A percentile compares a stretch with the other conserved stretches of the same genome.
phyloP scores from a whole-genome alignment of 2,888 invertebrate species.

The Pyrochroa serraticornis region DNA sequence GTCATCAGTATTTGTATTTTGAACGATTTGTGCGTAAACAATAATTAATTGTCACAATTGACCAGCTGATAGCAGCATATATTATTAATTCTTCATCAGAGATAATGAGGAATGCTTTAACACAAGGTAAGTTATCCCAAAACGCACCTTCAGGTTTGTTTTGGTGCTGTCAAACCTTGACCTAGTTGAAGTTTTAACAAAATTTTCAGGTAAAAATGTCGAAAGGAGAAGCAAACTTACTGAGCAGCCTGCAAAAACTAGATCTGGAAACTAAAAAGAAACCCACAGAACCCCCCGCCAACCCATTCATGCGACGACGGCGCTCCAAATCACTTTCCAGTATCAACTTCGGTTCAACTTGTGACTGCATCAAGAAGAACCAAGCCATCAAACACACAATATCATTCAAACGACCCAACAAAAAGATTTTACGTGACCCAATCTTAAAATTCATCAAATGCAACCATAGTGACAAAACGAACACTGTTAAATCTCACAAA shows the following conservation, averaged over 20 bases:
- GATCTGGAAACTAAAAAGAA: constrained; percentile 47
- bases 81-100: not conserved
- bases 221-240: constrained; percentile 53
- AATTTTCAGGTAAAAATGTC: constrained; percentile 49
- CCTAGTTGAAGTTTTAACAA: constrained; percentile 29
- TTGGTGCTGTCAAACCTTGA: constrained; percentile 40
- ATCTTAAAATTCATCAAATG: constrained; percentile 61
- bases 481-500: constrained; percentile 21
- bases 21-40: constrained; percentile 15
- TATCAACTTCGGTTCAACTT: constrained; percentile 50
- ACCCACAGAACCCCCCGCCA: constrained; percentile 33
- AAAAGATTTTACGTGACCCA: constrained; percentile 64
- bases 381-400: constrained; percentile 47
- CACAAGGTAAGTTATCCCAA: constrained; percentile 7
- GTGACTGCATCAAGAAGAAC: constrained; percentile 47
- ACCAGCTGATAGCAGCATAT: not conserved
- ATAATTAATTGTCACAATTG: not conserved
- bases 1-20: constrained; percentile 48
- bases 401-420: constrained; percentile 48
- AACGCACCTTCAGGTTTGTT: constrained; percentile 22
- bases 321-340: constrained; percentile 56
- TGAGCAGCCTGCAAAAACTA: constrained; percentile 52
- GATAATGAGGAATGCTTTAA: constrained; percentile 28
- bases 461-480: constrained; percentile 36
- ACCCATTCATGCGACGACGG: constrained; percentile 53